phyloP scores from a whole-genome alignment of 2,113 vertebrate species.

The Benitochromis conjunctus region DNA sequence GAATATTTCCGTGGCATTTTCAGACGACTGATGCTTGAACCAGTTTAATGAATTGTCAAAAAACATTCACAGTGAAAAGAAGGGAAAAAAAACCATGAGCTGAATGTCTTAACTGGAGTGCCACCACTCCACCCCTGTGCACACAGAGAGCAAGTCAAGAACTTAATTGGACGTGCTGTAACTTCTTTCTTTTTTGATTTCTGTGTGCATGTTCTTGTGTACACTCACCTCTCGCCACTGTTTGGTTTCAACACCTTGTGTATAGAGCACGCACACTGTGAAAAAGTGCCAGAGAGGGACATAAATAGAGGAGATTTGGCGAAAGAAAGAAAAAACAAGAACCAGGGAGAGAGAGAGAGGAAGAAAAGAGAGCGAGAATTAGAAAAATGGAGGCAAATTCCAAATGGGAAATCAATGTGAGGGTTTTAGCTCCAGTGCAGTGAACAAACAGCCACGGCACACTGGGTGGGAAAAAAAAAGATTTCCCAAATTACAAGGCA shows the following conservation, averaged over 20 bases:
- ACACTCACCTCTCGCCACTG: slow-evolving; percentile 89
- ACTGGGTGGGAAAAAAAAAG: neutral
- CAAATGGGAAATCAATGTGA: slow-evolving; percentile 31
- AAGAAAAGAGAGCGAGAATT: neutral
- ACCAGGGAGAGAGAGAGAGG: neutral
- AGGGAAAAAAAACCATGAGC: neutral
- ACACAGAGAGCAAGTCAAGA: neutral
- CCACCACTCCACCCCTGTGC: neutral
- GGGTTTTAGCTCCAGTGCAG: slow-evolving; percentile 9
- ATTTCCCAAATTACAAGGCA: slow-evolving; percentile 11
- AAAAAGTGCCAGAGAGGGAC: slow-evolving; percentile 10
- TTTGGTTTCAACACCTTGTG: slow-evolving; percentile 87
- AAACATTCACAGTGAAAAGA: neutral
- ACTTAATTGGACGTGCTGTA: slow-evolving; percentile 2
- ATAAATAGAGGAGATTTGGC: neutral
- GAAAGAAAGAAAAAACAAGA: neutral
- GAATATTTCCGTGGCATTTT: slow-evolving; percentile 8
- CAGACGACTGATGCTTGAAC: slow-evolving; percentile 5
- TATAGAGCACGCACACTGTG: slow-evolving; percentile 91
- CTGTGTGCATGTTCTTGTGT: neutral
- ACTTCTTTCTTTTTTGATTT: neutral
- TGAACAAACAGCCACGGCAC: slow-evolving; percentile 9
- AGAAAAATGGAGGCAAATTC: slow-evolving; percentile 6
- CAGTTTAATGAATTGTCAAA: slow-evolving; percentile 14
- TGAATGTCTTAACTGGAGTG: neutral